Evolutionary conservation across 1,140 invertebrate species (phyloP).

Genomic region (Heterodera schachtii): DNA sequence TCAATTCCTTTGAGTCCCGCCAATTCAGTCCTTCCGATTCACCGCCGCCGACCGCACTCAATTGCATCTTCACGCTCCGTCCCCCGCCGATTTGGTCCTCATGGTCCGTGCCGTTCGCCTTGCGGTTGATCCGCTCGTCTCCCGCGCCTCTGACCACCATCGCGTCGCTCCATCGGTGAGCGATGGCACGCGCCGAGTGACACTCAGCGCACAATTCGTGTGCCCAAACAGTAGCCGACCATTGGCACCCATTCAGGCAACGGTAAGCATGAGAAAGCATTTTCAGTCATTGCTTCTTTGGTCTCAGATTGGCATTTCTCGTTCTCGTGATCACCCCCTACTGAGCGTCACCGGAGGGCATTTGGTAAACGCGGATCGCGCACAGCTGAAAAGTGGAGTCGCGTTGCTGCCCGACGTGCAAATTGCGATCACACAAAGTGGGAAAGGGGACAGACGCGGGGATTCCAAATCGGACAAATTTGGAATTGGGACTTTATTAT

Average conservation of each 20-base stretch:
- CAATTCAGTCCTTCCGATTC: constrained; percentile 4
- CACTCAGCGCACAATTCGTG: constrained; percentile 40
- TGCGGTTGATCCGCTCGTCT: constrained; percentile 14
- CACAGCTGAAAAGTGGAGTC: constrained; percentile 53
- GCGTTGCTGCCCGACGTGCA: constrained; percentile 60
- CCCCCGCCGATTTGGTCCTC: constrained; percentile 42
- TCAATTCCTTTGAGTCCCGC: constrained; percentile 3
- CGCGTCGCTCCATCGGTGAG: constrained; percentile 38
- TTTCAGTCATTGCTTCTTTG: constrained; percentile 36
- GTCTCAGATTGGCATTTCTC: constrained; percentile 11
- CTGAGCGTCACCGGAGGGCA: constrained; percentile 56
- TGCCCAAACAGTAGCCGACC: constrained; percentile 42
- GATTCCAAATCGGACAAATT: too few relatives aligned
- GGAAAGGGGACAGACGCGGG: neutral
- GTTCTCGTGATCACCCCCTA: constrained; percentile 24
- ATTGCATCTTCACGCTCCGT: constrained; percentile 42
- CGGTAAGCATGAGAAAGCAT: constrained; percentile 23
- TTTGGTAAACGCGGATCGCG: constrained; percentile 47
- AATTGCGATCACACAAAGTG: constrained; percentile 54
- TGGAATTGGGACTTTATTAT: too few relatives aligned
- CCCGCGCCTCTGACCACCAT: constrained; percentile 48
- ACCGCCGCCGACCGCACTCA: constrained; percentile 33
- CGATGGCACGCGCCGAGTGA: constrained; percentile 48
- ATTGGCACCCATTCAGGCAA: constrained; percentile 46
- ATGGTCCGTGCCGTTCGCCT: constrained; percentile 43